Percentiles rank a stretch among this genome's conserved stretches.
These are phyloP conservation scores for Anseranas semipalmata DNA, from an alignment of 2,113 vertebrate species.

Conservation along the genomic window DNA sequence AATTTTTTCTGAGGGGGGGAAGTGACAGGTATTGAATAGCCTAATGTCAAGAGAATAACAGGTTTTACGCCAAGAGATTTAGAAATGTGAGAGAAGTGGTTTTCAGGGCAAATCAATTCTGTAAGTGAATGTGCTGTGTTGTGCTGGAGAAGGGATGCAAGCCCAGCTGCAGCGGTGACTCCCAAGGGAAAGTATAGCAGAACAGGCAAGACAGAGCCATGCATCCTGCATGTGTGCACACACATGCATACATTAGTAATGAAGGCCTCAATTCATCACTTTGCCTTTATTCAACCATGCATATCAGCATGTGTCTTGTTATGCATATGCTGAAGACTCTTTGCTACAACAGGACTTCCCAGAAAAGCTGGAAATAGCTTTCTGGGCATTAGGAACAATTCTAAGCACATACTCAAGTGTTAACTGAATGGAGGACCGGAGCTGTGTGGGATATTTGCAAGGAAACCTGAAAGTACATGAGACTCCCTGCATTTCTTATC, in stretches of 20 bases:
- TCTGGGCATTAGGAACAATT: background rate
- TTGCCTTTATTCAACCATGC: background rate
- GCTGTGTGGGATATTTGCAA: background rate
- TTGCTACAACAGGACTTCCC: background rate
- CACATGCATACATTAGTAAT: background rate
- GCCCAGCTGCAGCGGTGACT: background rate
- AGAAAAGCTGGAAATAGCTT: constrained; percentile 4
- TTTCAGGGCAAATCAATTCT: constrained; percentile 58
- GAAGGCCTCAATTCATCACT: background rate
- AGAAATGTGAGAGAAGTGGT: constrained; percentile 66
- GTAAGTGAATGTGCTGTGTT: background rate
- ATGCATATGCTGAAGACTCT: background rate
- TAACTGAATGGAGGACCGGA: background rate
- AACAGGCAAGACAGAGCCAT: background rate
- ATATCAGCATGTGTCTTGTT: background rate
- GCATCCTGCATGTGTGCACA: background rate
- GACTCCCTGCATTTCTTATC: background rate
- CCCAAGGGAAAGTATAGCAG: background rate
- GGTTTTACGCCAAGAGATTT: constrained; percentile 65
- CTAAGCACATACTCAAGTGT: background rate
- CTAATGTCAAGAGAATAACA: constrained; percentile 69
- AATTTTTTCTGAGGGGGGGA: constrained; percentile 41
- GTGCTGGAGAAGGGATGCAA: background rate
- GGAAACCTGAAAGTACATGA: background rate
- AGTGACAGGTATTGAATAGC: constrained; percentile 71